A percentile compares a stretch with the other conserved stretches of the same genome.
Conservation (phyloP, 2,113 vertebrate genomes). For the Ia io region DNA sequence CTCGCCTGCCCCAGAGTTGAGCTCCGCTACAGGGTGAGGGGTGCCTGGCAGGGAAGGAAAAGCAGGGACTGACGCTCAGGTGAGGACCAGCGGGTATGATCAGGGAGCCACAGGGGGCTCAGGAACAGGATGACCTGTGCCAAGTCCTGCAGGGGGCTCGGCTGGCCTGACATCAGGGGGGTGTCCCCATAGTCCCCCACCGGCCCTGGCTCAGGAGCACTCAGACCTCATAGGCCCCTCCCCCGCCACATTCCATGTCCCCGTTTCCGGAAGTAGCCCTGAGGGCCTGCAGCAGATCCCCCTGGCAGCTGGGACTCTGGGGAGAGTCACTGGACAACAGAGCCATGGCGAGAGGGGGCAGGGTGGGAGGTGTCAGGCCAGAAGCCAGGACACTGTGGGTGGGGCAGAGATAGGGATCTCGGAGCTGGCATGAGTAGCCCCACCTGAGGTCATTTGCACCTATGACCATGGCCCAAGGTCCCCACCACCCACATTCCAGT, state of each 20-base stretch:
- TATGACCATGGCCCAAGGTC: background rate
- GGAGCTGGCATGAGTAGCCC: accelerated
- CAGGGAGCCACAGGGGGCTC: background rate
- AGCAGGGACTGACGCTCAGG: accelerated
- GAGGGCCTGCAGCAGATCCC: background rate
- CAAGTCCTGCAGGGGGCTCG: accelerated
- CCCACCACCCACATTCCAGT: background rate
- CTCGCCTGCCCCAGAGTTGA: too few relatives aligned
- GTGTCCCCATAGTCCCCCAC: background rate
- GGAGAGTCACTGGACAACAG: background rate
- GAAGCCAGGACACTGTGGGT: background rate
- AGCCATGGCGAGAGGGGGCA: accelerated
- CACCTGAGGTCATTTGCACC: background rate
- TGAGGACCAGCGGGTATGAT: background rate
- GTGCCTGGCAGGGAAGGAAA: accelerated
- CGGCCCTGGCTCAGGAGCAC: background rate
- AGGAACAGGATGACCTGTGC: accelerated
- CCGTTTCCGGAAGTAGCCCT: background rate
- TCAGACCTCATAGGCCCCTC: background rate
- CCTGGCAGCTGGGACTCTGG: background rate
- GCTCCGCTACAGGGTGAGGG: background rate
- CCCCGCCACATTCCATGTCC: background rate
- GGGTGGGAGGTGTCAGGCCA: accelerated
- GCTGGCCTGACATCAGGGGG: accelerated
- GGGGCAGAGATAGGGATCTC: too few relatives aligned